Base-by-base conservation (phyloP, 1,140 invertebrate genomes). In the Apis dorsata region DNA sequence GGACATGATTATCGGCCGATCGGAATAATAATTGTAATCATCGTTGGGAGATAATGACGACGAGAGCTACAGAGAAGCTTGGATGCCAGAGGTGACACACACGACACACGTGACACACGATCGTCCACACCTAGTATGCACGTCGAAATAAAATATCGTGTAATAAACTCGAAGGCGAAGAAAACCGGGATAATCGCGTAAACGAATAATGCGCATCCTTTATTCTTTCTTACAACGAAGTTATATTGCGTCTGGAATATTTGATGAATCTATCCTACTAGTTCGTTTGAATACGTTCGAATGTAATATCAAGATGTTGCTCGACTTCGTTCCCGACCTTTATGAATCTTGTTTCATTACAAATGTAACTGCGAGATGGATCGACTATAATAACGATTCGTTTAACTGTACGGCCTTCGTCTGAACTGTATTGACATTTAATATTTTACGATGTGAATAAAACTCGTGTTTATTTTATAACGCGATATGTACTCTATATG, bases 1-100 rank as follows among this genome's bases (percentile, higher is more conserved):
- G 91, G 90, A 91, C 90, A 92, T 91, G 91, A 93, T 92, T 92
- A 91, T 92, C 90, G 90, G 85, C 77, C 86, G 90, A 89, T 90
- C 90, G 88, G 82, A 91, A 90, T 91, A 93, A 93, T 92, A 91
- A 93, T 93, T 90, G 92, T 90, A 93, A 93, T 93, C 92, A 90
- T 91, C 84, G 85, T 69, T 74, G 76, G 80, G 53, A 71, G 86
- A 85, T 90, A 86, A 87, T 88, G 86, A 86, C 85, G 83, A 84
- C 69, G 83, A 65, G 81, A 66, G 62, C 59, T 63, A 34, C 59
- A 66, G 71, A 44, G 53, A 49, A 63, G 72, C 72, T 53, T n/a
- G 49, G 60, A 70, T 79, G 79, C 74, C 79, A 79, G 73, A 84
- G 88, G 76, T 86, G 86, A 86, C 88, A 87, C 82, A 82, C 62